A percentile compares a stretch with the other conserved stretches of the same genome.
Evolutionary conservation across 1,140 invertebrate species (phyloP).

Genomic region (Aphaenogaster ashmeadi): DNA sequence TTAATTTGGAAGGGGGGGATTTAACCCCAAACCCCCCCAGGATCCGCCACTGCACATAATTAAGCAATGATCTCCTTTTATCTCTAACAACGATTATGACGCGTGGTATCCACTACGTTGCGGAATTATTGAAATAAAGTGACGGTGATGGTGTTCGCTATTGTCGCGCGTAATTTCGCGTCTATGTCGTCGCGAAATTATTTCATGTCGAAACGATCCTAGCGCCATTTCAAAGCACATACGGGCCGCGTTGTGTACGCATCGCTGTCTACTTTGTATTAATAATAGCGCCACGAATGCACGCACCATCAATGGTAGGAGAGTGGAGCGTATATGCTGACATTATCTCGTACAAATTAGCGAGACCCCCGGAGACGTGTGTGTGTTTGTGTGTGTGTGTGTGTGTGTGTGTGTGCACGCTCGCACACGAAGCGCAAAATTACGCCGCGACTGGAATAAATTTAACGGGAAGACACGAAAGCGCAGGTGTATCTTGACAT

Average conservation of each 20-base stretch:
- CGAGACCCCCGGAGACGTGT: conserved; percentile 37
- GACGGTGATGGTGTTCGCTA: conserved; percentile 39
- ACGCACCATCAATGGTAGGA: conserved; percentile 48
- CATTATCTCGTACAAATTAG: conserved; percentile 65
- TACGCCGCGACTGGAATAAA: conserved; percentile 49
- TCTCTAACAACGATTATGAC: not conserved
- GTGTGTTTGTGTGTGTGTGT: not conserved
- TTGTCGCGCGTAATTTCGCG: conserved; percentile 46
- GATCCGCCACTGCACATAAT: too few relatives aligned
- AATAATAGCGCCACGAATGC: conserved; percentile 57
- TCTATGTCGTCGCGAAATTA: conserved; percentile 22
- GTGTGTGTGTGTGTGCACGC: not conserved
- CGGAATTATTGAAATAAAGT: conserved; percentile 56
- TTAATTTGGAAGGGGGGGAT: too few relatives aligned
- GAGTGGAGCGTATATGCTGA: conserved; percentile 40
- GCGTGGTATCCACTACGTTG: not conserved
- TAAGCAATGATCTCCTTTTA: not conserved
- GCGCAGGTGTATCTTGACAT: conserved; percentile 38
- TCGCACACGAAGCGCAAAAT: conserved; percentile 48
- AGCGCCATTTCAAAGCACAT: conserved; percentile 46
- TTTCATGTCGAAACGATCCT: conserved; percentile 47
- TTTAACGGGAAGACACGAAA: conserved; percentile 51
- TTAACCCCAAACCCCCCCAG: too few relatives aligned
- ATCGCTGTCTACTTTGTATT: conserved; percentile 64
- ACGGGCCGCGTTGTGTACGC: conserved; percentile 33